Conservation (phyloP, 2,888 invertebrate genomes). For the Spatulosminthurus flaviceps region DNA sequence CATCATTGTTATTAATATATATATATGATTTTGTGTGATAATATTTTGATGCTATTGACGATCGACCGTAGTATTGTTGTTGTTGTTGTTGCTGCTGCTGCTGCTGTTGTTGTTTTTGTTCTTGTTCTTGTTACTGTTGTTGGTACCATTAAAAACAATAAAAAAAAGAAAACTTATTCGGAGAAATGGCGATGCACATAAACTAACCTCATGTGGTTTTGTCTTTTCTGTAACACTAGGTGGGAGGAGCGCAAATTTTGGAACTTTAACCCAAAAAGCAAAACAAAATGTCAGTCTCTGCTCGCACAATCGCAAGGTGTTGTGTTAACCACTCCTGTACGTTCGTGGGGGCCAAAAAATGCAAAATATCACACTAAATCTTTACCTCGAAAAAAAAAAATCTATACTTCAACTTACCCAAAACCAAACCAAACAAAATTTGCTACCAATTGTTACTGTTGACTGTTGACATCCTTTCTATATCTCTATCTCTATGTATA, state of each 20-base stretch:
- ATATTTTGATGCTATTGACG: not conserved
- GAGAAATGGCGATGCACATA: slow-evolving; percentile 46
- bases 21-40: slow-evolving; percentile 39
- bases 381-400: slow-evolving; percentile 1
- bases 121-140: not conserved
- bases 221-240: slow-evolving; percentile 64
- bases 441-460: slow-evolving; percentile 34
- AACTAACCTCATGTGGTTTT: slow-evolving; percentile 64
- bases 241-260: slow-evolving; percentile 63
- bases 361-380: slow-evolving; percentile 29
- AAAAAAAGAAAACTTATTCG: slow-evolving; percentile 48
- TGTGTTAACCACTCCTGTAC: slow-evolving; percentile 55
- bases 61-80: slow-evolving; percentile 41
- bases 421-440: too few species aligned
- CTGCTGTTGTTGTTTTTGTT: not conserved
- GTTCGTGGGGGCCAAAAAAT: slow-evolving; percentile 55
- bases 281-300: slow-evolving; percentile 58
- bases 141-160: not conserved
- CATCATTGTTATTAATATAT: too few species aligned
- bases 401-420: slow-evolving; percentile 29
- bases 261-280: slow-evolving; percentile 63
- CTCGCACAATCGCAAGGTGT: slow-evolving; percentile 60
- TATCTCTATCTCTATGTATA: slow-evolving; percentile 19
- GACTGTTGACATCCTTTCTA: slow-evolving; percentile 27
- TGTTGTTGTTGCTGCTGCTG: not conserved